phyloP scores from a whole-genome alignment of 2,797 vertebrate genomes.

The Knipowitschia caucasica region DNA sequence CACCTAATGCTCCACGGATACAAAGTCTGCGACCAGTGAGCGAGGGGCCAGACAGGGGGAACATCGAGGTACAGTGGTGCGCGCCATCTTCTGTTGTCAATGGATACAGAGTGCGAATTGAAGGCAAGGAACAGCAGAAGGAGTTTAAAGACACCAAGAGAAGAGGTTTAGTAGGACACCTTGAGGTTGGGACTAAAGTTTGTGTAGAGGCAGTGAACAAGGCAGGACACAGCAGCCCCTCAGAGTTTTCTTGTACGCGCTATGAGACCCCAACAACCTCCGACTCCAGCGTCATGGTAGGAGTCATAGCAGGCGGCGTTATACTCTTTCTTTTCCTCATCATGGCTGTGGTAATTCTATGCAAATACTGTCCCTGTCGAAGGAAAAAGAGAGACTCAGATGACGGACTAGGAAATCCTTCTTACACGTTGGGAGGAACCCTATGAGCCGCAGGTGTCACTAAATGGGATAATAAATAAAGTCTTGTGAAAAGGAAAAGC shows the following conservation, averaged over 20 bases:
- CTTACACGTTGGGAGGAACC: conserved; percentile 57
- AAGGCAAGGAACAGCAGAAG: background rate
- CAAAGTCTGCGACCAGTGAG: conserved; percentile 40
- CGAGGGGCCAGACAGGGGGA: conserved; percentile 33
- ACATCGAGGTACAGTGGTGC: conserved; percentile 78
- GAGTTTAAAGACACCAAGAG: conserved; percentile 48
- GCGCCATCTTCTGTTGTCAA: conserved; percentile 78
- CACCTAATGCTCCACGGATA: conserved; percentile 69
- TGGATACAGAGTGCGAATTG: conserved; percentile 67
- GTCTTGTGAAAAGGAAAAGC: background rate
- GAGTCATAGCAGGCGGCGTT: conserved; percentile 59
- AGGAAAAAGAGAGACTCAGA: conserved; percentile 42
- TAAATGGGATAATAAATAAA: conserved; percentile 1
- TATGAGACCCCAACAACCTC: conserved; percentile 34
- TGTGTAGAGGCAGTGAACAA: conserved; percentile 79
- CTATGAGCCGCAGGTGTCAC: conserved; percentile 38
- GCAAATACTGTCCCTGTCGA: conserved; percentile 34
- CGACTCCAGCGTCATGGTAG: conserved; percentile 21
- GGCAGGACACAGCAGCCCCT: conserved; percentile 66
- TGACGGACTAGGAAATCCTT: conserved; percentile 73
- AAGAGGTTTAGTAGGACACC: conserved; percentile 43
- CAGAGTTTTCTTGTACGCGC: conserved; percentile 61
- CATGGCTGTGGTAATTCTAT: conserved; percentile 48
- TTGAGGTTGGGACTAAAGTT: conserved; percentile 66
- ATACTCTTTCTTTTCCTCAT: conserved; percentile 58